Conservation (phyloP, 2,113 vertebrate species). For the Oriolus oriolus region DNA sequence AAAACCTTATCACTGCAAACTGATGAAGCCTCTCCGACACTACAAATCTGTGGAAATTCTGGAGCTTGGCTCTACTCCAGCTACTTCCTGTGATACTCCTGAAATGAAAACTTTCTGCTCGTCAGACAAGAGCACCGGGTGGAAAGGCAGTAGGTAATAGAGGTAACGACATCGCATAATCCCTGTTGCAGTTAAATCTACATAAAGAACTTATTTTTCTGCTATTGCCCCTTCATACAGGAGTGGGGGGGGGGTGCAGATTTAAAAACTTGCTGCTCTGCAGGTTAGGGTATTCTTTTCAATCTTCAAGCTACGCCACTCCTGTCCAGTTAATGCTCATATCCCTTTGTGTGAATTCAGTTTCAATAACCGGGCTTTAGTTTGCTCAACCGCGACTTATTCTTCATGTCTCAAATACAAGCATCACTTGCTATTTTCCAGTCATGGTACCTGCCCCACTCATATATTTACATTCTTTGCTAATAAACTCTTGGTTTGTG, state of each 20-base stretch:
- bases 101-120: neutral
- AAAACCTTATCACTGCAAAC: neutral
- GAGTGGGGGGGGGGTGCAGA: rapidly evolving
- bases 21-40: neutral
- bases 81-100: neutral
- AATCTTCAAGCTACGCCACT: neutral
- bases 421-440: neutral
- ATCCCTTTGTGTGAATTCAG: neutral
- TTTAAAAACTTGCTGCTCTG: neutral
- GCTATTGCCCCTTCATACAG: neutral
- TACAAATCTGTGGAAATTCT: neutral
- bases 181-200: neutral
- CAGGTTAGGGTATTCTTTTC: neutral
- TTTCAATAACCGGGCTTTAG: neutral
- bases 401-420: neutral
- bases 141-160: neutral
- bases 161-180: neutral
- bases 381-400: neutral
- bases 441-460: neutral
- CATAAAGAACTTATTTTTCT: neutral
- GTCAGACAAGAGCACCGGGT: neutral
- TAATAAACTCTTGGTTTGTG: neutral
- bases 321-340: neutral
- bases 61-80: neutral
- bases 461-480: neutral